Evolutionary conservation across 2,113 vertebrate species (phyloP).

Genomic region (Lophochroa leadbeateri): DNA sequence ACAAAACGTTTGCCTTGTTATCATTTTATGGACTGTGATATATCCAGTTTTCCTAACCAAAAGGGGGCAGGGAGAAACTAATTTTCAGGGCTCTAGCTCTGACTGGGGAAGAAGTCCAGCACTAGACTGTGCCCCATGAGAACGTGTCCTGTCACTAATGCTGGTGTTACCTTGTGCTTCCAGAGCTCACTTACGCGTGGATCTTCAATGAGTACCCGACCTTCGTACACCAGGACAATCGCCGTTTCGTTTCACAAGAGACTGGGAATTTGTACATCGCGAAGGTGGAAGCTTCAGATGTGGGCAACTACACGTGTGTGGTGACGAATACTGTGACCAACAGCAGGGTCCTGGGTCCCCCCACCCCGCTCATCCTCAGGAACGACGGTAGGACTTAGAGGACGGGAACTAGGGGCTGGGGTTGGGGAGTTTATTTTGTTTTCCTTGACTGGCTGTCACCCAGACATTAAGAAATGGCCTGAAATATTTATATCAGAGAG

Average conservation of each 20-base stretch:
- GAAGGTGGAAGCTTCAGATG: slow-evolving; percentile 93
- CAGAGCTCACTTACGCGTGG: slow-evolving; percentile 96
- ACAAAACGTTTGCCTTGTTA: background rate
- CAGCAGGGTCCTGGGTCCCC: slow-evolving; percentile 86
- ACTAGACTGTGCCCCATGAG: accelerated
- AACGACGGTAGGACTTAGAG: slow-evolving; percentile 85
- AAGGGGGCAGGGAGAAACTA: background rate
- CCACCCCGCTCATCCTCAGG: slow-evolving; percentile 90
- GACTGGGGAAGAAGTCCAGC: background rate
- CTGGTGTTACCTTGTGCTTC: background rate
- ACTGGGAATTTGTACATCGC: slow-evolving; percentile 97
- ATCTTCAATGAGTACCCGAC: slow-evolving; percentile 95
- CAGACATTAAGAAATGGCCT: background rate
- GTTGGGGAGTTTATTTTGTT: accelerated
- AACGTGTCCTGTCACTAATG: background rate
- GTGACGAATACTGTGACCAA: slow-evolving; percentile 93
- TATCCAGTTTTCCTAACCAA: accelerated
- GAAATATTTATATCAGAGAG: accelerated
- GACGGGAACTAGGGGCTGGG: background rate
- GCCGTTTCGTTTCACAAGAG: slow-evolving; percentile 94
- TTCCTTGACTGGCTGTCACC: background rate
- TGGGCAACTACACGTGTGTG: slow-evolving; percentile 96
- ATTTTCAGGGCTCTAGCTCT: background rate
- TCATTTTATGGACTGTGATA: accelerated
- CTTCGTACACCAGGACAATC: slow-evolving; percentile 91